A percentile compares a stretch with the other conserved stretches of the same genome.
Evolutionary conservation across 2,797 vertebrate genomes (phyloP).

Genomic region (Chromis chromis): DNA sequence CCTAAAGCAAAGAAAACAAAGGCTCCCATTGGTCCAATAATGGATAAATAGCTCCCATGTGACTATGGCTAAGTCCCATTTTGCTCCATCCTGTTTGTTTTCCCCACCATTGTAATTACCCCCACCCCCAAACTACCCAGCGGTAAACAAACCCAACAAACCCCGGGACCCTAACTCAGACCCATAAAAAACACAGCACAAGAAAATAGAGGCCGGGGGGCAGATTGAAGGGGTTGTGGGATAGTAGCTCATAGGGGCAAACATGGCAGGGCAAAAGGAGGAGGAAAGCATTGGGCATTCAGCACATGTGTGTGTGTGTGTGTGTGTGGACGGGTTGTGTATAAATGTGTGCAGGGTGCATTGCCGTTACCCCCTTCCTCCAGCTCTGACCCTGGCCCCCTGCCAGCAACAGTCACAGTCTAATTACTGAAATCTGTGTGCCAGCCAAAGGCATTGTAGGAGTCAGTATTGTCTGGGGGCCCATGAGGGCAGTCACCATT

Average conservation of each 20-base stretch:
- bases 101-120: constrained; percentile 84
- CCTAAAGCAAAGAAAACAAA: constrained; percentile 75
- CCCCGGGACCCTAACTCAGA: constrained; percentile 75
- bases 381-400: constrained; percentile 74
- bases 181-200: constrained; percentile 76
- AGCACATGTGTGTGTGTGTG: constrained; percentile 26
- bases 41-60: constrained; percentile 83
- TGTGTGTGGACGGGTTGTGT: constrained; percentile 23
- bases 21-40: constrained; percentile 76
- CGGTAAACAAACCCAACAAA: constrained; percentile 80
- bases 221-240: constrained; percentile 63
- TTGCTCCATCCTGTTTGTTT: constrained; percentile 82
- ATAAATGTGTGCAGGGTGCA: constrained; percentile 28
- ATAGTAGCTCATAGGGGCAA: constrained; percentile 67
- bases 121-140: constrained; percentile 68
- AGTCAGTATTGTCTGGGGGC: constrained; percentile 80
- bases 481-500: constrained; percentile 76
- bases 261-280: constrained; percentile 56
- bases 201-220: constrained; percentile 45
- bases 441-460: constrained; percentile 82
- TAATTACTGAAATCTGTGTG: constrained; percentile 84
- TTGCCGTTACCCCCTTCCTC: constrained; percentile 63
- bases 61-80: constrained; percentile 74
- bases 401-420: constrained; percentile 85
- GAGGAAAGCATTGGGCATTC: constrained; percentile 53